Percentiles rank a stretch among this genome's conserved stretches.
Conservation (phyloP, 2,888 invertebrate genomes). For the Hypena proboscidalis region DNA sequence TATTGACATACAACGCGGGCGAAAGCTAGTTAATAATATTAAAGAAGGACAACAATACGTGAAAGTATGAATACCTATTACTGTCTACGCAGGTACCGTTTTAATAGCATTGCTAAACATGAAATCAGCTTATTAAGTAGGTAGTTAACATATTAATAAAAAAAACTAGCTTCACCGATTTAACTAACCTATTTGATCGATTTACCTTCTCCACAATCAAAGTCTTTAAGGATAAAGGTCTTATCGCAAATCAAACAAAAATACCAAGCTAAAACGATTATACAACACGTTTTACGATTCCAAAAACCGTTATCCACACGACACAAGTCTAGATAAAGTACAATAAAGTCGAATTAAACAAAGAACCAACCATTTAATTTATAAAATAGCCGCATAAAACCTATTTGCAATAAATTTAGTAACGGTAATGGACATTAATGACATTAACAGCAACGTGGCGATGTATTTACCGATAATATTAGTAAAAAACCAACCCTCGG, state of each 20-base stretch:
- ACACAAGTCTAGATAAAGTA: neutral
- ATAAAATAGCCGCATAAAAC: constrained; percentile 13
- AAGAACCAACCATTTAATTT: constrained; percentile 18
- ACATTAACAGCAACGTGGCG: constrained; percentile 15
- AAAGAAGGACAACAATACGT: too few relatives aligned
- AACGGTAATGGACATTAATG: constrained; percentile 7
- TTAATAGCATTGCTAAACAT: too few relatives aligned
- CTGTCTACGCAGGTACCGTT: too few relatives aligned
- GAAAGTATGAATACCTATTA: too few relatives aligned
- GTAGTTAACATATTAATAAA: neutral
- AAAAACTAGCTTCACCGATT: neutral
- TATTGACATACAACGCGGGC: too few relatives aligned
- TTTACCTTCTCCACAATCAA: neutral
- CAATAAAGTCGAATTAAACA: constrained; percentile 13
- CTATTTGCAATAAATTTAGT: constrained; percentile 16
- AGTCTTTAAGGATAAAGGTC: neutral
- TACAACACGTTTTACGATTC: neutral
- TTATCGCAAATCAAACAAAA: neutral
- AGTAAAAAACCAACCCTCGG: constrained; percentile 35
- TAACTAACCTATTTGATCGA: neutral
- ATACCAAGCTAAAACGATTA: neutral
- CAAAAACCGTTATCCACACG: neutral
- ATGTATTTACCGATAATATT: constrained; percentile 2
- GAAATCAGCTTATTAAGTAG: too few relatives aligned
- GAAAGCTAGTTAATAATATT: too few relatives aligned